Base-by-base conservation (phyloP, 2,797 vertebrate genomes). In the Xyrichtys novacula region DNA sequence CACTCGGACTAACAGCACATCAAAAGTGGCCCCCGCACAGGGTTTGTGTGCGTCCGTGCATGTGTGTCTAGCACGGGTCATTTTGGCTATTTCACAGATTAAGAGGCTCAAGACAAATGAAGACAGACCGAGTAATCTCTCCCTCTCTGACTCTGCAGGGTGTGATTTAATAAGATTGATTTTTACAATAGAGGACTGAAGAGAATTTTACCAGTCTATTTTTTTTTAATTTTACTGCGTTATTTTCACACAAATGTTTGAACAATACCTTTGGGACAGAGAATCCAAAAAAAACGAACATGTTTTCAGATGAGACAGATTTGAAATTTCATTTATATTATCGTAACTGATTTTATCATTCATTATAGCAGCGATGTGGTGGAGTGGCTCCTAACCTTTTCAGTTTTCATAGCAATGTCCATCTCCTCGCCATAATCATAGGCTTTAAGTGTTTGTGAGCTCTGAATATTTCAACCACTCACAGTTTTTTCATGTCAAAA, bases 121-220 rank as follows among this genome's bases (percentile, higher is more conserved):
- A 63, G 46, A 80, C 74, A 59, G 40, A 39, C 15, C 57, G 22
- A 66, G 66, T 84, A 74, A 74, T 80, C 55, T 65, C 55, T 53
- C 47, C 38, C 50, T 50, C 56, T 43, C 34, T 11, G 12, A 49
- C 65, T 83, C 69, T 2, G 39, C 80, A 11, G 80, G 84, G 71
- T 75, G 56, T 65, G 57, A 74, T 76, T 88, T 85, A 81, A 82
- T 74, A 74, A 80, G 78, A 85, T 65, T 68, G 78, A 84, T 85
- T 81, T 62, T 52, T 62, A 77, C 62, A 75, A 71, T 78, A 72
- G 68, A 83, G 64, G 57, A 81, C 70, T 64, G 67, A 58, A 44
- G 68, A 78, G 59, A n/a, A 39, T 74, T 71, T 56, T 55, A 65
- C 12, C 49, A 43, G 42, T 84, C 60, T 47, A 34, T 71, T 71